Evolutionary conservation across 2,113 vertebrate species (phyloP), one percentile per base, ranked within the genome.

Genomic region (Dipodomys spectabilis): DNA sequence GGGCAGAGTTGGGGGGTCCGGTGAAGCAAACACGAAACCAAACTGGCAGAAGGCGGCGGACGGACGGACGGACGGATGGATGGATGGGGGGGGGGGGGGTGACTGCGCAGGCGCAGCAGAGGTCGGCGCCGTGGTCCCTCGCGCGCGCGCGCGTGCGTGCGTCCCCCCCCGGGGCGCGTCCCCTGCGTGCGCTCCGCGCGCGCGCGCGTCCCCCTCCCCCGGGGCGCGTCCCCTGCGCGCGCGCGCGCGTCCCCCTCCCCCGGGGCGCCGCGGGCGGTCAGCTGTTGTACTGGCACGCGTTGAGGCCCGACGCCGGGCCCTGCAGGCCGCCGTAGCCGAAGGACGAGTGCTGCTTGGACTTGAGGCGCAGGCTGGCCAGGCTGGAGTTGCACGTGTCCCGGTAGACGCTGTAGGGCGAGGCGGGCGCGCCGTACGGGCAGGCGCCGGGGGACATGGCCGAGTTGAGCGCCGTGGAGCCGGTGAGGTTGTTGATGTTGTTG

Each of bases 231-330:
- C n/a, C n/a, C n/a, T n/a, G 69, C 69, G 53, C 53, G 53, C 13
- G 68, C 80, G 79, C 49, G 69, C 79, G n/a, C 88, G 94, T 49
- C 13, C 23, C 89, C 23, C 25, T 68, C 86, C 88, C 57, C 71
- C 28, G 44, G 85, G 57, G 94, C 91, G 96, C 96, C 81, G 91
- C 60, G 96, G 93, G 97, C 97, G 97, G 98, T 99, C 99, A 99
- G 98, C 99, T 99, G 98, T 99, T 99, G 97, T 99, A 99, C 97
- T 99, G 99, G 96, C 99, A 99, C 39, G 99, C 99, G 96, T 99
- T 99, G 96, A 99, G 98, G 91, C 99, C 98, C 9, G 99, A 98
- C 13, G 99, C 99, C 53, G 99, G 99, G 96, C 99, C 99, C 97
- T 99, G 99, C 98, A 99, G 98, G 92, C 99, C 98, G 97, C 99